These are phyloP conservation scores for Tetrao urogallus DNA, from an alignment of 2,113 vertebrate genomes.

Conservation along the genomic window DNA sequence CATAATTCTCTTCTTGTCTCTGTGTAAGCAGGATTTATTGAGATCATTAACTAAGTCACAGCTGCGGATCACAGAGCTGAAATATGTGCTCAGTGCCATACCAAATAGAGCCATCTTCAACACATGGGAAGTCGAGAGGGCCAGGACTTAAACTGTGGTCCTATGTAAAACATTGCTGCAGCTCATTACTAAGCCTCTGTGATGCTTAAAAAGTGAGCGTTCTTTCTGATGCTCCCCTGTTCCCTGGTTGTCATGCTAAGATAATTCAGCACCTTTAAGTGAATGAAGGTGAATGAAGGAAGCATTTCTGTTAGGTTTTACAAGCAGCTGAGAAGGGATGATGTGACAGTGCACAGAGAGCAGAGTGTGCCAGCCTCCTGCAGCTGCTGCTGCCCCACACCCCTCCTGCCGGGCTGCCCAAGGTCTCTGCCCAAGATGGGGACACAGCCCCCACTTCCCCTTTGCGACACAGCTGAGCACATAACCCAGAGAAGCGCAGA, in stretches of 20 bases:
- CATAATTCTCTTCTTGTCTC: too few species aligned
- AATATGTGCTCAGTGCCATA: constrained; percentile 23
- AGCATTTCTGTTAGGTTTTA: too few species aligned
- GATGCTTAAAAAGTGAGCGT: constrained; percentile 14
- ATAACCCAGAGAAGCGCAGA: too few species aligned
- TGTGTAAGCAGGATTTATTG: too few species aligned
- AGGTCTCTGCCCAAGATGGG: too few species aligned
- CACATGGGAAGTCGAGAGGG: constrained; percentile 71
- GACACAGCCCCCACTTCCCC: too few species aligned
- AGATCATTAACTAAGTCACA: too few species aligned
- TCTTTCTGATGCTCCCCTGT: constrained; percentile 27
- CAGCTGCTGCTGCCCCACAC: neutral
- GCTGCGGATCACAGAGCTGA: too few species aligned
- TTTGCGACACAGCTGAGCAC: too few species aligned
- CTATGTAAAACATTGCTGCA: constrained; percentile 16
- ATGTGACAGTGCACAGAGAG: too few species aligned
- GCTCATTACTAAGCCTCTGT: constrained; percentile 43
- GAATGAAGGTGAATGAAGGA: neutral
- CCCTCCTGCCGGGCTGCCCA: neutral
- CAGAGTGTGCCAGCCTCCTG: neutral
- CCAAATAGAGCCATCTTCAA: constrained; percentile 74
- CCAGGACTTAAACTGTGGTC: constrained; percentile 60
- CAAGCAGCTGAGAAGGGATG: too few species aligned
- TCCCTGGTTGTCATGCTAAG: rapidly evolving
- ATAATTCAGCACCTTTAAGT: neutral